Evolutionary conservation across 2,113 vertebrate genomes (phyloP).

Genomic region (Pardalotus punctatus): DNA sequence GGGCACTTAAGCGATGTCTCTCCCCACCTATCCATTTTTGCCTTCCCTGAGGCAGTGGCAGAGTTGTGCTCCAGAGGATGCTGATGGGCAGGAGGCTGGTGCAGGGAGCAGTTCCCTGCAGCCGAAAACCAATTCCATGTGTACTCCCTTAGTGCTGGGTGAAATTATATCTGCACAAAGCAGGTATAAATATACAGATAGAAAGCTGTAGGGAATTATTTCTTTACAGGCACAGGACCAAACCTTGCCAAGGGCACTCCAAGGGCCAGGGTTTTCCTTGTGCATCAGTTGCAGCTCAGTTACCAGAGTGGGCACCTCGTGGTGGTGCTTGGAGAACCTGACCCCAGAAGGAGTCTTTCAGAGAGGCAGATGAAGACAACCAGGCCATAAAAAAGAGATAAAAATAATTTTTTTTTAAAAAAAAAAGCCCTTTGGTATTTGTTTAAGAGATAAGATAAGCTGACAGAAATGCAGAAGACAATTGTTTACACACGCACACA

Average conservation of each 20-base stretch:
- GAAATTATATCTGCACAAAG: background rate
- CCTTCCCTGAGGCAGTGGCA: background rate
- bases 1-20: too few species aligned
- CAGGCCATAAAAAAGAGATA: background rate
- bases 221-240: background rate
- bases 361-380: background rate
- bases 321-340: background rate
- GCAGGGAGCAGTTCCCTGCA: background rate
- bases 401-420: too few species aligned
- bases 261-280: background rate
- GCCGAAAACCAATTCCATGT: background rate
- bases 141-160: background rate
- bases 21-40: background rate
- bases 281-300: background rate
- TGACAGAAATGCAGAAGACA: slow-evolving; percentile 41
- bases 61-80: background rate
- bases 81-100: background rate
- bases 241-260: background rate
- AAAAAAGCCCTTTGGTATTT: background rate
- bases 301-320: background rate
- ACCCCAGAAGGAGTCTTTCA: background rate
- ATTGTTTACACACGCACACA: slow-evolving; percentile 24
- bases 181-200: background rate
- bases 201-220: background rate
- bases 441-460: slow-evolving; percentile 46